Evolutionary conservation across 2,888 invertebrate genomes (phyloP), one percentile per base, ranked within the genome.

Genomic region (Synanthedon formicaeformis): DNA sequence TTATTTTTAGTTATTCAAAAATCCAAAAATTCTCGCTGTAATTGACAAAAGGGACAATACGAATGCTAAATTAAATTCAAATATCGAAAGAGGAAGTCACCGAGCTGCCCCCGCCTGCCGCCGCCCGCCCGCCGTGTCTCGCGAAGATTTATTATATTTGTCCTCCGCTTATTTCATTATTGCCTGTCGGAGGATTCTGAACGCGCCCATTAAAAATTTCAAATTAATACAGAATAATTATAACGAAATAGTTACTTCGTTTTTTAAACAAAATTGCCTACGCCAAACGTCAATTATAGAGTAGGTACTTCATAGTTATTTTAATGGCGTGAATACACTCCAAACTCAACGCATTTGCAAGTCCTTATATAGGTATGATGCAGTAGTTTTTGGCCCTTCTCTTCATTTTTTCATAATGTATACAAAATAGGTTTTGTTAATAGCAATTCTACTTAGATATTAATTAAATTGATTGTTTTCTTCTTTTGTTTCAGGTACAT

Each of bases 121-220:
- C 78, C 74, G 69, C 69, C 73, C 75, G 81, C 75, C 80, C 79
- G 82, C 69, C 79, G 79, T 78, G 78, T 80, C 81, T 75, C 78
- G 64, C 60, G 59, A 61, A 84, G 88, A 88, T 88, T 88, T 88
- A 88, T 88, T 84, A 81, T 86, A 82, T 88, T 88, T 87, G 85
- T 85, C 80, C 80, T 83, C 75, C 78, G 85, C 80, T 87, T 86
- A 84, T 87, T 86, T 84, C 83, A 85, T 87, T 85, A 83, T 78
- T 79, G 81, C 78, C 71, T 76, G 77, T 78, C 76, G 75, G 71
- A 66, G 73, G 58, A 56, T 57, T 55, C 52, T 53, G 71, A 71
- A 70, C 71, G 65, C 68, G 69, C 66, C 73, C 62, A 54, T 57
- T 55, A 68, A 68, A 73, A 73, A 67, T 66, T 66, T 59, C 56